Percentiles rank a stretch among this genome's conserved stretches.
phyloP scores from a whole-genome alignment of 35 echinoderm and acorn worm genomes.

The Stichopus chloronotus region DNA sequence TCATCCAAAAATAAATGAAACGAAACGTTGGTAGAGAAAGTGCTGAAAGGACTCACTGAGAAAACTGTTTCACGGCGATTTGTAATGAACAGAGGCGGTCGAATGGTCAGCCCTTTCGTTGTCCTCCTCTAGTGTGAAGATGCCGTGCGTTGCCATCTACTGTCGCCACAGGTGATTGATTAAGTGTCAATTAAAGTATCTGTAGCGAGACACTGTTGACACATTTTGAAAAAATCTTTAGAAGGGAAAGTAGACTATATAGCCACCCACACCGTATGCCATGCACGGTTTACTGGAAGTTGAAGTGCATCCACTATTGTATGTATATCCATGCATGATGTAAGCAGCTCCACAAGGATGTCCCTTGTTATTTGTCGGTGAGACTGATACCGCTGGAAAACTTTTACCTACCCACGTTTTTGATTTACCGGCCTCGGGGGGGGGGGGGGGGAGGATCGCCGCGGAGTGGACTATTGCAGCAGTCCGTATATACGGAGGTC shows the following conservation, averaged over 20 bases:
- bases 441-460: too few relatives aligned
- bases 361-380: too few relatives aligned
- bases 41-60: neutral
- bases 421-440: too few relatives aligned
- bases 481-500: too few relatives aligned
- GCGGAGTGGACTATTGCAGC: too few relatives aligned
- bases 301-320: neutral
- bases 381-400: too few relatives aligned
- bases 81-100: slow-evolving; percentile 1
- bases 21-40: neutral
- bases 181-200: slow-evolving; percentile 6
- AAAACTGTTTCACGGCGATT: slow-evolving; percentile 11
- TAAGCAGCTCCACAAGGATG: too few relatives aligned
- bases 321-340: too few relatives aligned
- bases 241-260: neutral
- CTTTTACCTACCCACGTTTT: too few relatives aligned
- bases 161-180: neutral
- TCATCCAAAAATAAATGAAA: neutral
- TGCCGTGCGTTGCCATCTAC: neutral
- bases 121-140: neutral
- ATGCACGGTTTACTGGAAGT: neutral
- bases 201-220: neutral
- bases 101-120: neutral
- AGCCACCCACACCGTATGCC: neutral
- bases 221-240: neutral